Evolutionary conservation across 2,797 vertebrate genomes (phyloP), one percentile per base, ranked within the genome.

Genomic region (Phataginus tetradactyla): DNA sequence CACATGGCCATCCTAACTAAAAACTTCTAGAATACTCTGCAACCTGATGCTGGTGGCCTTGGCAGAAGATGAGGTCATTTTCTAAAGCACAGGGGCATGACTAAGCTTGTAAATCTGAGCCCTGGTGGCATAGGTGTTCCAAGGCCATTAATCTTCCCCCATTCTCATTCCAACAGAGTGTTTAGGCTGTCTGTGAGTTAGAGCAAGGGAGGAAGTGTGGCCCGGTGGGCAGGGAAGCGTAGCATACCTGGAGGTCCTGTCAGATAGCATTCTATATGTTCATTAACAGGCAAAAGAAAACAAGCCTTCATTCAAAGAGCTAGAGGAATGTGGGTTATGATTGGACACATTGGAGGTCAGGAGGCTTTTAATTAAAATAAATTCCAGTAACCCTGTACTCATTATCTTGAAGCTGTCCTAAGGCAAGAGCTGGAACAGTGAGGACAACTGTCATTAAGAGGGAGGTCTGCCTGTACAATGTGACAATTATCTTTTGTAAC

Each of bases 1-100:
- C 27, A 71, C 78, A 66, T 7, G 59, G 53, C 61, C 32, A 10
- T 25, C 88, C 42, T 55, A 89, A 90, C 72, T 91, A 77, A 87
- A 97, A 90, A 79, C 59, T 90, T 93, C 96, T 95, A 97, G 96
- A 96, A 97, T 97, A 57, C 3, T 85, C 39, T 87, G 97, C 90
- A 98, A 96, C 57, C 94, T 63, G 94, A 96, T 83, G 95, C 88
- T n/a, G 12, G 59, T 27, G 85, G 94, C 92, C 84, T 69, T 55
- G 94, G 97, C 95, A 75, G 96, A 92, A 86, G 95, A 95, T 98
- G 97, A 98, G 89, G 97, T 98, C 98, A 98, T 88, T 97, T 98
- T 96, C 90, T 97, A 97, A 98, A 97, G 96, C 87, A 55, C 59
- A 93, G 95, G 93, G 84, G 51, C 45, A 37, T 81, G 97, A 96